These are phyloP conservation scores for Amphipyra tragopoginis DNA, from an alignment of 2,888 invertebrate species.

Conservation along the genomic window DNA sequence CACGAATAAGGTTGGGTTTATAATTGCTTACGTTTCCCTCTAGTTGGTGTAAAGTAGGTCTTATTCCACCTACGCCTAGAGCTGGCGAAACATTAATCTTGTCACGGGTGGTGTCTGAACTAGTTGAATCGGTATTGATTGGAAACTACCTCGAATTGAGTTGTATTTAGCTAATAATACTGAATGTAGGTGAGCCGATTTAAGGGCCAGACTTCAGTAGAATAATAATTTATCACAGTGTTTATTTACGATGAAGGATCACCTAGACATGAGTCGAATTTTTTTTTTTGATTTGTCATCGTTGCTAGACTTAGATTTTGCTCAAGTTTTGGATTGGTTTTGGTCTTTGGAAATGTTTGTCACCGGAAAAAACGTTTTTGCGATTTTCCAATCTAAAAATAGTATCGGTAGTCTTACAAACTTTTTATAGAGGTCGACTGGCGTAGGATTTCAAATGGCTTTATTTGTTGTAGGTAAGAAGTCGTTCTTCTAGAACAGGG, in stretches of 20 bases:
- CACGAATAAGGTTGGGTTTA: conserved; percentile 22
- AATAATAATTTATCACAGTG: not conserved
- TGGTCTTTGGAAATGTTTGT: too few relatives aligned
- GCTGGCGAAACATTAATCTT: conserved; percentile 65
- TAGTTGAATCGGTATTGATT: conserved; percentile 69
- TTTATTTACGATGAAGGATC: not conserved
- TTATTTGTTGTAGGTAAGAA: too few relatives aligned
- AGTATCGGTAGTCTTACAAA: too few relatives aligned
- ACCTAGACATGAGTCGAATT: too few relatives aligned
- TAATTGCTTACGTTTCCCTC: not conserved
- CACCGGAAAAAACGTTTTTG: too few relatives aligned
- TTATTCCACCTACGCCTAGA: conserved; percentile 43
- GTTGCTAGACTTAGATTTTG: too few relatives aligned
- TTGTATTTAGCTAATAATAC: conserved; percentile 53
- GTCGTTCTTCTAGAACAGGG: too few relatives aligned
- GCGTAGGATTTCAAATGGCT: too few relatives aligned
- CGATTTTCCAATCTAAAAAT: too few relatives aligned
- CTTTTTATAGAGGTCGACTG: too few relatives aligned
- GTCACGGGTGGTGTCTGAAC: conserved; percentile 54
- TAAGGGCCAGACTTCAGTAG: conserved; percentile 25
- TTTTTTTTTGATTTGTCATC: too few relatives aligned
- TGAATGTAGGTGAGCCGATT: conserved; percentile 28
- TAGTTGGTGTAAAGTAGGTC: conserved; percentile 29
- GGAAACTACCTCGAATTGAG: conserved; percentile 59
- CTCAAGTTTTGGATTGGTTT: too few relatives aligned